Base-by-base conservation (phyloP, 2,888 invertebrate genomes). In the Sphaeridia pumilis region DNA sequence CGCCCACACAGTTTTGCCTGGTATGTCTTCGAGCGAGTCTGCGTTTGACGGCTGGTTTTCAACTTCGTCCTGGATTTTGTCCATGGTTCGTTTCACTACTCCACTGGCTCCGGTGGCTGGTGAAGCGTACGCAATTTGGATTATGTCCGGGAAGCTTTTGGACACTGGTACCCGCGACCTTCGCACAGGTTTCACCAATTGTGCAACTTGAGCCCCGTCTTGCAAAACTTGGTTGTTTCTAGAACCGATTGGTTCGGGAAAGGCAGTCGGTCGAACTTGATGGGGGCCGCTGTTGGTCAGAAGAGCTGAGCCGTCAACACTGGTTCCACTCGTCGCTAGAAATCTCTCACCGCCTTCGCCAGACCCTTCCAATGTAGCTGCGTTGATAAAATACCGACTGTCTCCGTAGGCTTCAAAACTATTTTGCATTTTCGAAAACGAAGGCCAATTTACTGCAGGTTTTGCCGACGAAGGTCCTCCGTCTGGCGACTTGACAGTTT, bases 351-450 rank as follows among this genome's bases (percentile, higher is more conserved):
- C 38, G 12, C 38, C 38, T 38, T 38, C 38, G 5, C 38, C 38
- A 17, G 38, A 38, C 5, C 38, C 38, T 38, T 38, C 38, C 20
- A 64, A 57, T 10, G 61, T 58, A 22, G 61, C 61, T 14, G 64
- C 64, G 55, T 64, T 63, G 21, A 64, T 64, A 44, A 64, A 64
- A 58, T 60, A 64, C 48, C 58, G 61, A 45, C 56, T 55, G n/a
- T 57, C 56, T 14, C 46, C 54, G n/a, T 46, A 47, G 14, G 49
- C 54, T 12, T 58, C 56, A 12, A 48, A 42, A 31, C 45, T 50
- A 36, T 58, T 58, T 7, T 36, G 28, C 3, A 56, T 20, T 26
- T 51, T 55, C 5, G 38, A 5, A 14, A 5, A 20, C 12, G 5
- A 14, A 17, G 38, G 38, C 5, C 12, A 14, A 14, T 12, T 7